These are phyloP conservation scores for Coregonus clupeaformis DNA, from an alignment of 2,113 vertebrate species.

Conservation along the genomic window DNA sequence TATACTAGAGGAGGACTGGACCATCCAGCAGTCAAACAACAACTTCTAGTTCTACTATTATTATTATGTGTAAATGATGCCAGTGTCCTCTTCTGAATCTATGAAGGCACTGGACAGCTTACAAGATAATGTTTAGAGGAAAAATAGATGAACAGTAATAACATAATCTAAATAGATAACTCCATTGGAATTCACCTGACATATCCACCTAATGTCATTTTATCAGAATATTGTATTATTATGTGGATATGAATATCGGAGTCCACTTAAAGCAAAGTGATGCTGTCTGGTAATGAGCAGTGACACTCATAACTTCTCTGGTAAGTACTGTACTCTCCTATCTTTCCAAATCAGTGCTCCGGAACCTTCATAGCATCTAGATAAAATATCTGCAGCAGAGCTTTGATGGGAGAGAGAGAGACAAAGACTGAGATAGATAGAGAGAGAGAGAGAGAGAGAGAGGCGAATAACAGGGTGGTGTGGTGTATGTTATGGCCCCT, in stretches of 20 bases:
- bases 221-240: not conserved
- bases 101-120: conserved; percentile 63
- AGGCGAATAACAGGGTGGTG: not conserved
- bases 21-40: conserved; percentile 25
- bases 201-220: not conserved
- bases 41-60: conserved; percentile 25
- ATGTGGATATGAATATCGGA: not conserved
- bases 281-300: not conserved
- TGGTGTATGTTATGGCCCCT: conserved; percentile 66
- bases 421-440: no score
- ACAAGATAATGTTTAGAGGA: not conserved
- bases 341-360: not conserved
- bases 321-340: not conserved
- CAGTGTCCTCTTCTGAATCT: conserved; percentile 42
- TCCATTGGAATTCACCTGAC: not conserved
- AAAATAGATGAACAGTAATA: not conserved
- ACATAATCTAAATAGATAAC: not conserved
- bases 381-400: conserved; percentile 70
- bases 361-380: conserved; percentile 62
- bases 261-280: no score
- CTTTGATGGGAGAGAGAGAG: conserved; percentile 41
- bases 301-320: not conserved
- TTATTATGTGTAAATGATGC: conserved; percentile 33
- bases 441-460: no score
- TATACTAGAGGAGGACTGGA: conserved; percentile 36